Percentiles rank a stretch among this genome's conserved stretches.
phyloP scores from a whole-genome alignment of 2,888 invertebrate species.

The Dione vanillae region DNA sequence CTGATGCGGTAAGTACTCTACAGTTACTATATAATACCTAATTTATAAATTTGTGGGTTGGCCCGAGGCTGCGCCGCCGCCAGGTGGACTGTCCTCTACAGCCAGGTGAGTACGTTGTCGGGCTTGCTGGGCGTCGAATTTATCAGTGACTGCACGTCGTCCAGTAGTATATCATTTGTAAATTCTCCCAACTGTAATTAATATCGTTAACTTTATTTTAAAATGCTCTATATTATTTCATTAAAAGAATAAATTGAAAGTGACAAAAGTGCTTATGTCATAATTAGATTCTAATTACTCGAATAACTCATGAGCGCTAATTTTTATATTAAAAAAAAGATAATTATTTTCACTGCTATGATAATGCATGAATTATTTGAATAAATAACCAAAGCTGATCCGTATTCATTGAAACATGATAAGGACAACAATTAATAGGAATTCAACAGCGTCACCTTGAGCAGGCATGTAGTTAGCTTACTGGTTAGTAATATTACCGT shows the following conservation, averaged over 20 bases:
- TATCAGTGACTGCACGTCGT: conserved; percentile 95
- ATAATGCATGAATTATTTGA: background rate
- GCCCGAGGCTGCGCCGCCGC: conserved; percentile 40
- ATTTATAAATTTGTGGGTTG: conserved; percentile 58
- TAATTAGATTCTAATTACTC: background rate
- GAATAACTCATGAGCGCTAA: background rate
- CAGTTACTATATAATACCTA: conserved; percentile 58
- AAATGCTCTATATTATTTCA: background rate
- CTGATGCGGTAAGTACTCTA: conserved; percentile 59
- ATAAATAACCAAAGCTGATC: conserved; percentile 14
- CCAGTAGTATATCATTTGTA: conserved; percentile 93
- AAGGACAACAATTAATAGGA: conserved; percentile 20
- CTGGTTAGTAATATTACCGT: background rate
- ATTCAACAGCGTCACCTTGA: conserved; percentile 9
- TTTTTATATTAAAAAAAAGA: background rate
- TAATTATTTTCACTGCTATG: background rate
- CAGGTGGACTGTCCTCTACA: conserved; percentile 76
- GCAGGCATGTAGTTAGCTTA: background rate
- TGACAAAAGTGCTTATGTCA: background rate
- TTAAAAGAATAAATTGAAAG: background rate
- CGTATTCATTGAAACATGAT: conserved; percentile 7
- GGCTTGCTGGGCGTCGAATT: conserved; percentile 94
- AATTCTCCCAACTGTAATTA: conserved; percentile 91
- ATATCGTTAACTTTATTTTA: conserved; percentile 15
- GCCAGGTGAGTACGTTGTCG: conserved; percentile 94